Evolutionary conservation across 2,797 vertebrate species (phyloP), one percentile per base, ranked within the genome.

Genomic region (Falco naumanni): DNA sequence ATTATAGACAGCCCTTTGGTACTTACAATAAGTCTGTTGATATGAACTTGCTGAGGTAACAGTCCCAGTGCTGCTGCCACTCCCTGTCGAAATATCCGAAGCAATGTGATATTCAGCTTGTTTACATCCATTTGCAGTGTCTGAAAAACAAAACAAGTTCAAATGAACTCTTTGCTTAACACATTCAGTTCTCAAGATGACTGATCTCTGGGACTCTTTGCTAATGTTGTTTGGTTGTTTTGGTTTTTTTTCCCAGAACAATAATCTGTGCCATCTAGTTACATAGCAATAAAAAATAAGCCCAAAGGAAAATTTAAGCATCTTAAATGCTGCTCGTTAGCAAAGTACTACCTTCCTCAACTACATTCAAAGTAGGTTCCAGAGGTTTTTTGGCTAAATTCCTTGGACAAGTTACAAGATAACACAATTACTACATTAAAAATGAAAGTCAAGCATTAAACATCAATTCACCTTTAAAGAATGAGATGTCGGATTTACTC

Each of bases 21-120:
- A 97, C 98, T 98, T 97, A 99, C 99, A 97, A 99, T 98, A 45
- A 99, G 98, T 34, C 98, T 98, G 96, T 99, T 98, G 98, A 99
- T 99, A 97, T 99, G 99, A 59, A 99, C 98, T 97, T 98, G 98
- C 92, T 98, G 98, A 21, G 98, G 98, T 71, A 98, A 96, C 47
- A 99, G 95, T 17, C 98, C 98, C 70, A 99, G 93, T 16, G 99
- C 98, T 15, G 98, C 98, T 6, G 99, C 99, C 21, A 99, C 98
- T 77, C 99, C 99, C 78, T 98, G 98, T 71, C 98, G 98, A 97
- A 99, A 99, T 97, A 98, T 98, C 76, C 95, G 98, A 95, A 99
- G 99, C 97, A 99, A 98, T 70, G 98, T 99, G 97, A 98, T 96
- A 84, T 99, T 99, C 96, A 99, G 95, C 96, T 98, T 98, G 97